Conservation (phyloP, 2,797 vertebrate genomes). For the Oreochromis mossambicus region DNA sequence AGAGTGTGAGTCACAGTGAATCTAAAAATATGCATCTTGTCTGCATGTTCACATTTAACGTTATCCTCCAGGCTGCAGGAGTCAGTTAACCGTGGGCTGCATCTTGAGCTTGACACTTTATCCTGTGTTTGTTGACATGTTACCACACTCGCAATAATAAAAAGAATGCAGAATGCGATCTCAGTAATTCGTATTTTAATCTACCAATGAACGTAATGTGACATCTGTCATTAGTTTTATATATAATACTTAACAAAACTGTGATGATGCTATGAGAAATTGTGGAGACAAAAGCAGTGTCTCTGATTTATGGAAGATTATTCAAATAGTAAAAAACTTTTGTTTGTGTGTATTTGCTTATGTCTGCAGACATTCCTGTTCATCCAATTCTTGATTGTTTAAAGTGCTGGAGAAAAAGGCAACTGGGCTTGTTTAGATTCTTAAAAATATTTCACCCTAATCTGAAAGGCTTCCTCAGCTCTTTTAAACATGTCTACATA, state of each 20-base stretch:
- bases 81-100: neutral
- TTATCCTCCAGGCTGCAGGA: neutral
- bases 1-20: neutral
- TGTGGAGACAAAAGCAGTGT: neutral
- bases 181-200: neutral
- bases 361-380: neutral
- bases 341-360: neutral
- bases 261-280: neutral
- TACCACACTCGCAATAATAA: neutral
- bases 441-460: neutral
- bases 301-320: neutral
- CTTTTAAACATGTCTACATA: neutral
- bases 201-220: neutral
- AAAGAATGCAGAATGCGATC: neutral
- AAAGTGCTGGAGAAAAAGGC: neutral
- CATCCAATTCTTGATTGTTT: neutral
- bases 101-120: neutral
- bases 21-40: neutral
- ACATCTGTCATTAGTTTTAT: neutral
- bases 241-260: neutral
- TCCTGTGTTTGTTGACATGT: neutral
- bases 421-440: neutral
- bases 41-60: neutral
- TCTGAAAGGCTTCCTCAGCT: neutral
- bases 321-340: accelerated